These are phyloP conservation scores for Cairina moschata DNA, from an alignment of 2,113 vertebrate genomes.

Conservation along the genomic window DNA sequence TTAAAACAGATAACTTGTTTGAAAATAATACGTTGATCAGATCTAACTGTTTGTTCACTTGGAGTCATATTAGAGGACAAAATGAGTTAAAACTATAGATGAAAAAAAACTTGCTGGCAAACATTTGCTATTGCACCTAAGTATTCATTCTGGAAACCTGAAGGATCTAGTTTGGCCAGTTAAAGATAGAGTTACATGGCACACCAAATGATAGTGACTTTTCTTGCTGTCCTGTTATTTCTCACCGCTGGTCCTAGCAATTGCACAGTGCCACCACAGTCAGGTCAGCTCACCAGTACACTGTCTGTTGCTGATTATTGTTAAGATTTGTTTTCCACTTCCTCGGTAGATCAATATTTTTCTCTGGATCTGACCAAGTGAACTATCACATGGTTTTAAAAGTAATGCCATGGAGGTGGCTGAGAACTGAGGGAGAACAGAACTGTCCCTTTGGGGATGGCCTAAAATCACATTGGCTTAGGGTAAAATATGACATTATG, in stretches of 20 bases:
- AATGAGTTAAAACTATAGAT: neutral
- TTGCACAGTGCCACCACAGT: neutral
- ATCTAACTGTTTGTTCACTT: neutral
- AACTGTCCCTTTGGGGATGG: neutral
- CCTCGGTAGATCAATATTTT: neutral
- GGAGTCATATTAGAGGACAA: neutral
- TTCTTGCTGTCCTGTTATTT: neutral
- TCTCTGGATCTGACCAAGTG: neutral
- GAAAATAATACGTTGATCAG: neutral
- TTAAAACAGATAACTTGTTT: neutral
- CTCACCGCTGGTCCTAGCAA: neutral
- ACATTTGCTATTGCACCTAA: neutral
- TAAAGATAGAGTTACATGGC: neutral
- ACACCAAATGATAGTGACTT: neutral
- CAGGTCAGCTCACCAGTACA: neutral
- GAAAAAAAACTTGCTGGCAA: neutral
- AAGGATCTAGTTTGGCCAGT: neutral
- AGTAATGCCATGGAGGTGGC: accelerated
- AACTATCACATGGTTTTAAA: neutral
- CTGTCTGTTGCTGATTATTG: too few relatives aligned
- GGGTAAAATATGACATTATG: neutral
- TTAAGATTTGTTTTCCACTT: neutral
- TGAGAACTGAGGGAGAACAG: neutral
- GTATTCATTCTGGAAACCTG: neutral
- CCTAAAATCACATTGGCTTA: neutral